Percentiles rank a stretch among this genome's conserved stretches.
Evolutionary conservation across 2,113 vertebrate genomes (phyloP).

Genomic region (Rhizomys pruinosus): DNA sequence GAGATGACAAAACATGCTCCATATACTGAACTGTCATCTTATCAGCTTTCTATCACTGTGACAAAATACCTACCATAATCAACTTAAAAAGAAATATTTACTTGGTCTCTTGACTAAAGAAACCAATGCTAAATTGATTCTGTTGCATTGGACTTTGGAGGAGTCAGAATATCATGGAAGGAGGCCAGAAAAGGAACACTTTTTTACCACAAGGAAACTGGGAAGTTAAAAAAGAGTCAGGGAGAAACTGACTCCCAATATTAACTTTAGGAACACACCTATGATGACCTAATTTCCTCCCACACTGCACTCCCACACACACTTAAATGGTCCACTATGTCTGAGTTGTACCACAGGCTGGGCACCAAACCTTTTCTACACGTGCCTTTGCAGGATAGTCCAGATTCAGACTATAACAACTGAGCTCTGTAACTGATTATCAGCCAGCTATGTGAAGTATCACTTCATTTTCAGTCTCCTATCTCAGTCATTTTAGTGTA

Average conservation of each 20-base stretch:
- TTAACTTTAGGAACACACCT: not conserved
- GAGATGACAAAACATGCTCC: not conserved
- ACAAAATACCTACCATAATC: not conserved
- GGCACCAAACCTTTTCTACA: not conserved
- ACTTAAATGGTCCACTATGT: not conserved
- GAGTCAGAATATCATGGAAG: not conserved
- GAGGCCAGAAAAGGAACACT: too few relatives aligned
- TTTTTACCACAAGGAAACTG: not conserved
- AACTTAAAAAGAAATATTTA: not conserved
- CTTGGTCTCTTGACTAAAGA: not conserved
- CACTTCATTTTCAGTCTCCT: not conserved
- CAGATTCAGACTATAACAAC: not conserved
- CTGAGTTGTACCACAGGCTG: not conserved
- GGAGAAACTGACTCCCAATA: too few relatives aligned
- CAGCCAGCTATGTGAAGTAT: not conserved
- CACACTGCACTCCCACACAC: not conserved
- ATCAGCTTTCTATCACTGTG: not conserved
- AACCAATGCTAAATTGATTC: not conserved
- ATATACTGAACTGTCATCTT: not conserved
- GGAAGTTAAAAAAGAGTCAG: not conserved
- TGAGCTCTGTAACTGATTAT: not conserved
- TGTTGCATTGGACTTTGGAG: not conserved
- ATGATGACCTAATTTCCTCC: not conserved
- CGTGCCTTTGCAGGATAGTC: not conserved
- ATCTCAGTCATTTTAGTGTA: not conserved